phyloP scores from a whole-genome alignment of 2,888 invertebrate genomes.

The Hemicrepidius hirtus region DNA sequence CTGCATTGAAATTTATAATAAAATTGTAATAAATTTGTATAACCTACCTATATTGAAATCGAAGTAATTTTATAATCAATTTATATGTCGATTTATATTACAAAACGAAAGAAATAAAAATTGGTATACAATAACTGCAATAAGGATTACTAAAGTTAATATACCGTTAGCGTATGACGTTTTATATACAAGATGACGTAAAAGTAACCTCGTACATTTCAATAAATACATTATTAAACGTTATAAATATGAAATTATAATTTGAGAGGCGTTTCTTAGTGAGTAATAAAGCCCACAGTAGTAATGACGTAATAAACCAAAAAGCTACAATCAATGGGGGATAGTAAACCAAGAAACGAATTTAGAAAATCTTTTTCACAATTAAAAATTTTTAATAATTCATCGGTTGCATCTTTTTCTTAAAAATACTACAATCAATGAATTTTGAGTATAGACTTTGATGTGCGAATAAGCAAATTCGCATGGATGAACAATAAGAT shows the following conservation, averaged over 20 bases:
- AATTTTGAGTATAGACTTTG: neutral
- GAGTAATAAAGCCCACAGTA: no score
- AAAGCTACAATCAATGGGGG: no score
- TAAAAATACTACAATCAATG: neutral
- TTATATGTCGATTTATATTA: neutral
- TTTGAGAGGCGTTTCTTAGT: no score
- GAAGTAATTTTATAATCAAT: neutral
- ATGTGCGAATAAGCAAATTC: constrained; percentile 12
- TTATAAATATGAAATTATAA: no score
- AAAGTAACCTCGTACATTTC: neutral
- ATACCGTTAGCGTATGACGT: constrained; percentile 20
- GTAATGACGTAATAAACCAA: no score
- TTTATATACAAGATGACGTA: neutral
- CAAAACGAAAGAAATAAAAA: neutral
- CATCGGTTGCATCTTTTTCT: constrained; percentile 2
- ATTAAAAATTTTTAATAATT: neutral
- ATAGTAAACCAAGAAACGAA: no score
- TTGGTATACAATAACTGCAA: neutral
- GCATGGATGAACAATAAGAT: constrained; percentile 27
- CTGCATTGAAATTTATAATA: neutral
- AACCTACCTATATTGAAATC: neutral
- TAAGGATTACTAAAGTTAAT: neutral
- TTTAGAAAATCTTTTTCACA: no score
- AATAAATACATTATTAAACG: neutral
- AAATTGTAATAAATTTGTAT: constrained; percentile 2